These are phyloP conservation scores for Gorsachius magnificus DNA, from an alignment of 2,797 vertebrate genomes.

Conservation along the genomic window DNA sequence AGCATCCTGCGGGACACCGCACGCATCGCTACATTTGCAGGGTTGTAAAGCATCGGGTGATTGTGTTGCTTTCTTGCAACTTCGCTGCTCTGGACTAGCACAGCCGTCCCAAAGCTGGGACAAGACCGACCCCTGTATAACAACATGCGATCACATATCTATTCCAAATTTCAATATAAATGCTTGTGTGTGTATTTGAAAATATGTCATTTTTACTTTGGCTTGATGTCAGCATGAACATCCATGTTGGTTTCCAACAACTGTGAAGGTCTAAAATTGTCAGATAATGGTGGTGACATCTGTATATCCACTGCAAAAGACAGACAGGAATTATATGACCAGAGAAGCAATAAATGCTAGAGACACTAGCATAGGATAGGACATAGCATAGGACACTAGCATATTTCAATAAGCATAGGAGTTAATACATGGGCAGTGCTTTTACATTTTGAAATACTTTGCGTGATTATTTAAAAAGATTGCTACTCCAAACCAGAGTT, in stretches of 20 bases:
- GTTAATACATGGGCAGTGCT: background rate
- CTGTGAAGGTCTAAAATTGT: constrained; percentile 68
- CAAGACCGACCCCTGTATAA: background rate
- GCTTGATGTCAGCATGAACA: constrained; percentile 77
- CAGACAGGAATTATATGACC: background rate
- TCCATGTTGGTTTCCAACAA: constrained; percentile 75
- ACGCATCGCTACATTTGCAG: background rate
- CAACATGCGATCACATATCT: background rate
- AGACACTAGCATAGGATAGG: too few relatives aligned
- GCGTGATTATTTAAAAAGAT: background rate
- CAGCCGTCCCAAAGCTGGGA: background rate
- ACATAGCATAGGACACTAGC: too few relatives aligned
- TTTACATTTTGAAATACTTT: background rate
- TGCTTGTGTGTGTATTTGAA: background rate
- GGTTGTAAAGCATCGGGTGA: background rate
- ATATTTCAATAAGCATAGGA: background rate
- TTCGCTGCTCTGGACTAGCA: background rate
- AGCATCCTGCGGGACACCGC: background rate
- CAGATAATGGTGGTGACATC: constrained; percentile 72
- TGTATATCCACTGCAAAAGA: constrained; percentile 53
- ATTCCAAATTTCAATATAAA: background rate
- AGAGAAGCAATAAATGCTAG: background rate
- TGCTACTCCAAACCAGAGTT: background rate
- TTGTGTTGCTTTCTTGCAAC: background rate
- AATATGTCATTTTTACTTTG: constrained; percentile 73